phyloP scores from a whole-genome alignment of 2,888 invertebrate species.

The Corbicula japonica region DNA sequence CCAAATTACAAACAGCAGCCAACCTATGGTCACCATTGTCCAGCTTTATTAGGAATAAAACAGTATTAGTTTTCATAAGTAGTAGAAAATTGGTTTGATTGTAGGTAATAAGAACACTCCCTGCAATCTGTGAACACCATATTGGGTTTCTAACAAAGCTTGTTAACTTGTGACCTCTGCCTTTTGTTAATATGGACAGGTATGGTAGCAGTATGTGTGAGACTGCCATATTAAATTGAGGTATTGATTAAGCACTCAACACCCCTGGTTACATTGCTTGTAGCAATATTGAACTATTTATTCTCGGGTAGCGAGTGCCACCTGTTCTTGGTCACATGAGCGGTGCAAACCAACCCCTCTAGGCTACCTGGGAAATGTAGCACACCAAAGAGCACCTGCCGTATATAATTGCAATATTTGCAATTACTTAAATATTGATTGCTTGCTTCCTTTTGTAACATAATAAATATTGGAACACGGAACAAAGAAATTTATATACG shows the following conservation, averaged over 20 bases:
- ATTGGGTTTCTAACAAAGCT: conserved; percentile 22
- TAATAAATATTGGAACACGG: background rate
- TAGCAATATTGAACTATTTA: conserved; percentile 10
- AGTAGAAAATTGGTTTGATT: conserved; percentile 16
- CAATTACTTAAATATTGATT: conserved; percentile 14
- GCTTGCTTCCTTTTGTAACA: background rate
- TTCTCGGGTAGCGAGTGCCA: background rate
- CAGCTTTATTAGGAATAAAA: too few species aligned
- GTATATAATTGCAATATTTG: conserved; percentile 9
- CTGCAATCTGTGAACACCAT: background rate
- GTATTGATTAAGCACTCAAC: conserved; percentile 7
- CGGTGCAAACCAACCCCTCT: background rate
- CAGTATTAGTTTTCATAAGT: too few species aligned
- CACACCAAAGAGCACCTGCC: conserved; percentile 6
- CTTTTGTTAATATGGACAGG: conserved; percentile 4
- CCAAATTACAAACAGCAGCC: too few species aligned
- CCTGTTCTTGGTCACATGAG: conserved; percentile 11
- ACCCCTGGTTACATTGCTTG: too few species aligned
- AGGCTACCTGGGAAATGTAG: background rate
- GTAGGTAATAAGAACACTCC: conserved; percentile 1
- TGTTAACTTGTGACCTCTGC: conserved; percentile 13
- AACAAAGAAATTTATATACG: conserved; percentile 19
- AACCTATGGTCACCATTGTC: too few species aligned
- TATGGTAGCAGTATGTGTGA: conserved; percentile 3
- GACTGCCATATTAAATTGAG: conserved; percentile 9